These are phyloP conservation scores for Eulemur macaco DNA, from an alignment of 2,113 vertebrate species.

Conservation along the genomic window DNA sequence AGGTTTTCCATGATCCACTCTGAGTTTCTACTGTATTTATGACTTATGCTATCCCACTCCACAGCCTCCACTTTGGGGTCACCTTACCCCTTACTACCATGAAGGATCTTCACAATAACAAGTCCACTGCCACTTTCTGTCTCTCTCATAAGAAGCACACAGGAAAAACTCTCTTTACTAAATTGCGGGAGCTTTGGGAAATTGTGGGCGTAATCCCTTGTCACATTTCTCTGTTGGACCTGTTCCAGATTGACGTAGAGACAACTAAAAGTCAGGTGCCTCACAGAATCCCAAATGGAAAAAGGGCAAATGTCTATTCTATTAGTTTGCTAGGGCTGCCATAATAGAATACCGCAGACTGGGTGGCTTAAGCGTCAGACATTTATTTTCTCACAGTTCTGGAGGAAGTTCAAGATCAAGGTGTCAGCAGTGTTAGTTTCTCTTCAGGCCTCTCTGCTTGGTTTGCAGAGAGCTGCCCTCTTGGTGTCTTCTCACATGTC, in stretches of 20 bases:
- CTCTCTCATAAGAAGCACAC: not conserved
- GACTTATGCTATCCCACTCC: not conserved
- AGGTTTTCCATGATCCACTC: not conserved
- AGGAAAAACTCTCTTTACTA: not conserved
- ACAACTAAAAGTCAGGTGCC: not conserved
- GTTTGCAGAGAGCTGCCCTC: not conserved
- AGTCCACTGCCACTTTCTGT: not conserved
- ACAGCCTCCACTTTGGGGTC: not conserved
- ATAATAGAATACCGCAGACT: not conserved
- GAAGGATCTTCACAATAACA: too few species aligned
- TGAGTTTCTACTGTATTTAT: not conserved
- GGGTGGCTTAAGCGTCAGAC: not conserved
- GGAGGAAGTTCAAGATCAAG: not conserved
- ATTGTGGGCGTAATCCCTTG: not conserved
- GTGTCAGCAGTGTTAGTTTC: not conserved
- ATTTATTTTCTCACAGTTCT: not conserved
- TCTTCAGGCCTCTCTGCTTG: not conserved
- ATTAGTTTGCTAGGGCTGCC: not conserved
- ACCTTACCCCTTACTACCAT: not conserved
- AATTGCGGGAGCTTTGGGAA: not conserved
- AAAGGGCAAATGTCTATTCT: not conserved
- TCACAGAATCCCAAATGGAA: not conserved
- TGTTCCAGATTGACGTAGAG: not conserved
- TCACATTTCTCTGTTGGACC: not conserved
- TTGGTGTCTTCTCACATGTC: not conserved